Evolutionary conservation across 2,113 vertebrate species (phyloP).

Genomic region (Oryctolagus cuniculus): mOryCun1.1 NC_091436.1:69280501-69281000

Average conservation of each 20-base stretch:
- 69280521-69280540: too few species aligned
- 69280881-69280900: background rate
- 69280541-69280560: too few species aligned
- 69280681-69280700: background rate
- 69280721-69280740: background rate
- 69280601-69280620: too few species aligned
- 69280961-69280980: background rate
- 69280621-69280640: too few species aligned
- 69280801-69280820: background rate
- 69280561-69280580: too few species aligned
- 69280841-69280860: background rate
- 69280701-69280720: background rate
- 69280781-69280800: background rate
- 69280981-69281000: background rate
- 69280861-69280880: background rate
- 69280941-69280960: background rate
- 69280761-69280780: constrained; percentile 24
- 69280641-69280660: background rate
- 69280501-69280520: too few species aligned
- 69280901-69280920: background rate
- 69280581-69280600: too few species aligned
- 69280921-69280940: fast-evolving
- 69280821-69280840: background rate
- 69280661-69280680: background rate
- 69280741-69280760: background rate